Evolutionary conservation across 2,888 invertebrate genomes (phyloP).

Genomic region (Biston betularia): DNA sequence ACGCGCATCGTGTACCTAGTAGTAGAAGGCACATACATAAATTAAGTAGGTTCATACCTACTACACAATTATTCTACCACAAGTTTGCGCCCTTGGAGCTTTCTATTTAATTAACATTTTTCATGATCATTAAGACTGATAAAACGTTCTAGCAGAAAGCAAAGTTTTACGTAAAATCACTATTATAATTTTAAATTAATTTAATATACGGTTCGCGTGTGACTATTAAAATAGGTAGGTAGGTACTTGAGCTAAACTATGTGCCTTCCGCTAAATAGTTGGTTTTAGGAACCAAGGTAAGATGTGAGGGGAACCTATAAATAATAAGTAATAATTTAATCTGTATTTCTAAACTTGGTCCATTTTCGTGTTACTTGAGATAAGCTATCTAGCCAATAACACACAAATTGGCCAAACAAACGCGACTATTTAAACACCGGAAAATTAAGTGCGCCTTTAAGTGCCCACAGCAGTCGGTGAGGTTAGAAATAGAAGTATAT

Average conservation of each 20-base stretch:
- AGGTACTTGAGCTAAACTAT: slow-evolving; percentile 16
- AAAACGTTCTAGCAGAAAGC: slow-evolving; percentile 21
- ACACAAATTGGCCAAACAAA: slow-evolving; percentile 40
- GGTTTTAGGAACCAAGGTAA: neutral
- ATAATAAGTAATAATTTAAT: slow-evolving; percentile 16
- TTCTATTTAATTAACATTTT: slow-evolving; percentile 24
- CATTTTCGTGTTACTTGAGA: slow-evolving; percentile 27
- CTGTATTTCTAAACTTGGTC: slow-evolving; percentile 19
- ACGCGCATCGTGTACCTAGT: no score
- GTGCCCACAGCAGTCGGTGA: slow-evolving; percentile 11
- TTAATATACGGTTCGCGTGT: slow-evolving; percentile 18
- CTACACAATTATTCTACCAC: neutral
- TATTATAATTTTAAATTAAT: slow-evolving; percentile 2
- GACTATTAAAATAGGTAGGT: slow-evolving; percentile 22
- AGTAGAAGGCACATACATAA: no score
- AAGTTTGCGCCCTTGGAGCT: slow-evolving; percentile 20
- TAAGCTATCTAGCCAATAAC: slow-evolving; percentile 33
- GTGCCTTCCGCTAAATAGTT: slow-evolving; percentile 11
- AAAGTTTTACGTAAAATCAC: slow-evolving; percentile 13
- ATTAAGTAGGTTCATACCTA: no score
- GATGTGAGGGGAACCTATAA: neutral
- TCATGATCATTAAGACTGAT: slow-evolving; percentile 25
- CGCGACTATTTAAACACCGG: slow-evolving; percentile 38
- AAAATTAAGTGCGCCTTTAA: slow-evolving; percentile 39
- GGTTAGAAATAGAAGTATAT: slow-evolving; percentile 34